Evolutionary conservation across 2,888 invertebrate genomes (phyloP).

Genomic region (Tetragonula carbonaria): DNA sequence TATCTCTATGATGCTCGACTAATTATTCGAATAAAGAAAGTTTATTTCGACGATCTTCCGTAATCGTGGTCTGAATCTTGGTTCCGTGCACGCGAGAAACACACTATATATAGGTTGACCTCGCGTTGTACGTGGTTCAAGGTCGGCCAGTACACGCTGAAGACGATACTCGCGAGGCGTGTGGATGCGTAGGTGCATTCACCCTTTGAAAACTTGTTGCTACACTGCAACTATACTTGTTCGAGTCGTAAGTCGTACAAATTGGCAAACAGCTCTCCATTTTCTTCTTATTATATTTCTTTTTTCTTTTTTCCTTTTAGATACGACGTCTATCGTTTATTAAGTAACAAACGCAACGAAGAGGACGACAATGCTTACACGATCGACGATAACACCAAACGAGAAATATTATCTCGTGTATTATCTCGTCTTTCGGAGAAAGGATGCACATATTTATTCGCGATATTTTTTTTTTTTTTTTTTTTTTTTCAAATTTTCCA

Average conservation of each 20-base stretch:
- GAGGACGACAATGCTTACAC: background rate
- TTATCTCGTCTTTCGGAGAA: no score
- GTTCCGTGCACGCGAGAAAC: slow-evolving; percentile 5
- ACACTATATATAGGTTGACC: slow-evolving; percentile 57
- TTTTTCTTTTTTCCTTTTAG: background rate
- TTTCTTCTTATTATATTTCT: no score
- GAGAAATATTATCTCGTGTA: no score
- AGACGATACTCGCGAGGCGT: slow-evolving; percentile 65
- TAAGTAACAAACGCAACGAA: background rate
- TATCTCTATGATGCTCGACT: no score
- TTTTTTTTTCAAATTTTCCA: no score
- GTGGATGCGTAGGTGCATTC: slow-evolving; percentile 69
- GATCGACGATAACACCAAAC: background rate
- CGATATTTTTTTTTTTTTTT: background rate
- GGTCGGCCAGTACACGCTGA: slow-evolving; percentile 74
- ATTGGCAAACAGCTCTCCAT: background rate
- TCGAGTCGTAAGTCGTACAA: background rate
- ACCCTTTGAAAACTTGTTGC: slow-evolving; percentile 65
- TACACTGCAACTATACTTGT: slow-evolving; percentile 43
- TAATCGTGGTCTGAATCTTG: no score
- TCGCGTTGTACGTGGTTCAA: slow-evolving; percentile 75
- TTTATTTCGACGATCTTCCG: no score
- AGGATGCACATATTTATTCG: no score
- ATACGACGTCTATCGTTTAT: background rate
- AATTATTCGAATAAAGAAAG: no score